Evolutionary conservation across 2,888 invertebrate genomes (phyloP).

Genomic region (Athripsodes cinereus): DNA sequence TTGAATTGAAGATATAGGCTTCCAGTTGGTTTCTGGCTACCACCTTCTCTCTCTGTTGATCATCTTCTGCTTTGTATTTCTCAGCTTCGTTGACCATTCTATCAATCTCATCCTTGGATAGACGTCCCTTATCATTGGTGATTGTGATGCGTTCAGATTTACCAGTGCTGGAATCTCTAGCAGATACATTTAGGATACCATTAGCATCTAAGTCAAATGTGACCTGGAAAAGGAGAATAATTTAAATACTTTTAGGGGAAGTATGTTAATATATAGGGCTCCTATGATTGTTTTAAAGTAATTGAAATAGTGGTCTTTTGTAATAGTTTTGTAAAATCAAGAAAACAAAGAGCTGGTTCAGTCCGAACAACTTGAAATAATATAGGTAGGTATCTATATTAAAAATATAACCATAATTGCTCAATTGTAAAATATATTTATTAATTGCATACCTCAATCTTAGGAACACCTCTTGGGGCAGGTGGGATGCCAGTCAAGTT

Average conservation of each 20-base stretch:
- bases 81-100: slow-evolving; percentile 78
- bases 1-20: slow-evolving; percentile 64
- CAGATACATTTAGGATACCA: slow-evolving; percentile 77
- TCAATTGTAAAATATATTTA: too few relatives aligned
- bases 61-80: slow-evolving; percentile 70
- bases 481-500: slow-evolving; percentile 79
- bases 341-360: too few relatives aligned
- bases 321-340: too few relatives aligned
- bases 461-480: slow-evolving; percentile 74
- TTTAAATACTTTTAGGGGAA: too few relatives aligned
- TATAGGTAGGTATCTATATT: too few relatives aligned
- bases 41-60: slow-evolving; percentile 61
- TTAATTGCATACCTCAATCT: slow-evolving; percentile 51
- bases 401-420: too few relatives aligned
- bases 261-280: too few relatives aligned
- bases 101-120: slow-evolving; percentile 83
- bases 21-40: slow-evolving; percentile 71
- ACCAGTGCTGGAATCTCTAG: slow-evolving; percentile 73
- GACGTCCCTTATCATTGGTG: slow-evolving; percentile 78
- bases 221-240: slow-evolving; percentile 61
- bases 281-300: too few relatives aligned
- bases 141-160: slow-evolving; percentile 77
- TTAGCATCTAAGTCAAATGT: slow-evolving; percentile 88
- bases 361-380: too few relatives aligned
- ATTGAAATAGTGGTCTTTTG: too few relatives aligned